Percentiles rank a stretch among this genome's conserved stretches.
These are phyloP conservation scores for Tethea ocularis DNA, from an alignment of 2,888 invertebrate species.

Conservation along the genomic window DNA sequence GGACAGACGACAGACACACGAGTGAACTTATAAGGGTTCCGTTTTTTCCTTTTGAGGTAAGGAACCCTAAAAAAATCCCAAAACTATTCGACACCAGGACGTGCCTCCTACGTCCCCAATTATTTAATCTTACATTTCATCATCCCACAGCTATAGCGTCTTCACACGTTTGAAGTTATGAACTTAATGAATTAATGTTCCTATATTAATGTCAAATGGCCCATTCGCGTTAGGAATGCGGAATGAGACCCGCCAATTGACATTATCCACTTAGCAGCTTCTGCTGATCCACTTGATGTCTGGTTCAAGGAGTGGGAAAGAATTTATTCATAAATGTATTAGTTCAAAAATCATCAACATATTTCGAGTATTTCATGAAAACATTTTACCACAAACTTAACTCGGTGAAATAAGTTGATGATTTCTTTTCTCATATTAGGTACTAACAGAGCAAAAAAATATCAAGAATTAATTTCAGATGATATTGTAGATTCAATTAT, in stretches of 20 bases:
- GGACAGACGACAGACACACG: too few relatives aligned
- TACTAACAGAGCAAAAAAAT: too few relatives aligned
- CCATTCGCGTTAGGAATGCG: slow-evolving; percentile 72
- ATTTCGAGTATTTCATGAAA: too few relatives aligned
- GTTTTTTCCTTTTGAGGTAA: too few relatives aligned
- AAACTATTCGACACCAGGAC: slow-evolving; percentile 1
- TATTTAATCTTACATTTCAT: slow-evolving; percentile 22
- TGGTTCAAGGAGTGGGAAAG: slow-evolving; percentile 33
- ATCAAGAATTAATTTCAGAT: too few relatives aligned
- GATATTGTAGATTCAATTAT: too few relatives aligned
- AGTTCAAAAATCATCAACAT: neutral
- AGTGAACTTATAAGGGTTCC: too few relatives aligned
- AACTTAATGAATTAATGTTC: slow-evolving; percentile 66
- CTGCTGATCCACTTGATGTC: slow-evolving; percentile 55
- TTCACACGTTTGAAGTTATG: slow-evolving; percentile 34
- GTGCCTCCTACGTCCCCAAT: slow-evolving; percentile 32
- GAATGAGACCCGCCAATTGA: slow-evolving; percentile 74
- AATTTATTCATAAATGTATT: neutral
- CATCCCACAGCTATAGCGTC: slow-evolving; percentile 19
- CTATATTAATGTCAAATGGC: slow-evolving; percentile 69
- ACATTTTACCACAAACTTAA: too few relatives aligned
- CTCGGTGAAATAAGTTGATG: too few relatives aligned
- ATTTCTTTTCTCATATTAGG: too few relatives aligned
- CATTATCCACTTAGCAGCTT: slow-evolving; percentile 78
- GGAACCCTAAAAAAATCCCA: too few relatives aligned